Base-by-base conservation (phyloP, 2,113 vertebrate genomes). In the Oncorhynchus nerka region DNA sequence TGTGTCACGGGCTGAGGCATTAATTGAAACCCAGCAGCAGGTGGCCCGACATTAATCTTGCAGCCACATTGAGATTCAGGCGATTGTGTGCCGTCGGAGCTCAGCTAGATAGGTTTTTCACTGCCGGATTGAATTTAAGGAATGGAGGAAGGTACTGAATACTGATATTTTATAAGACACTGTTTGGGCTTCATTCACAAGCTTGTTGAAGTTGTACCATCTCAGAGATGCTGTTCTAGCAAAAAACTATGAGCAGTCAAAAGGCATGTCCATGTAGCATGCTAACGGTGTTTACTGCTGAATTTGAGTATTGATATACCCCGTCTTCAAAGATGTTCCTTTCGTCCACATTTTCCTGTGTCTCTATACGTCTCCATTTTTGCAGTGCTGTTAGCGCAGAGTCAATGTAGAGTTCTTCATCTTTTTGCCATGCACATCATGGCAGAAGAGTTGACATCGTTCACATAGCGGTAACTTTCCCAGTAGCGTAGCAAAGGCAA, bases 21-120 rank as follows among this genome's bases (percentile, higher is more conserved):
- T 85, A 77, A 82, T 89, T 89, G 90, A 89, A 89, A 87, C 79
- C 72, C 70, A 88, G 59, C 91, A 91, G 90, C 87, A 73, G 88
- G 92, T 81, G 81, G 88, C 83, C 74, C 22, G 49, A 67, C 74
- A 89, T 45, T 12, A 12, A 91, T 92, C 84, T 88, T 76, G 13
- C 71, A 22, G 48, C 70, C 83, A 64, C 72, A 73, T 81, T 85
- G 85, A 82, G 78, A 87, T 85, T 81, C 76, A 75, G 67, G 75
- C 75, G 73, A 57, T 78, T 75, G 71, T 68, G 69, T 70, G 45
- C 79, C 34, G 67, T 70, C 77, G 75, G 71, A 26, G 78, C 67
- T 77, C 74, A n/a, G 55, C 84, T 28, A 51, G 79, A 80, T 79
- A 71, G 79, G 76, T 64, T 82, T 81, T 62, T 68, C 64, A 34